A percentile compares a stretch with the other conserved stretches of the same genome.
phyloP scores from a whole-genome alignment of 2,113 vertebrate genomes.

The Alectura lathami region DNA sequence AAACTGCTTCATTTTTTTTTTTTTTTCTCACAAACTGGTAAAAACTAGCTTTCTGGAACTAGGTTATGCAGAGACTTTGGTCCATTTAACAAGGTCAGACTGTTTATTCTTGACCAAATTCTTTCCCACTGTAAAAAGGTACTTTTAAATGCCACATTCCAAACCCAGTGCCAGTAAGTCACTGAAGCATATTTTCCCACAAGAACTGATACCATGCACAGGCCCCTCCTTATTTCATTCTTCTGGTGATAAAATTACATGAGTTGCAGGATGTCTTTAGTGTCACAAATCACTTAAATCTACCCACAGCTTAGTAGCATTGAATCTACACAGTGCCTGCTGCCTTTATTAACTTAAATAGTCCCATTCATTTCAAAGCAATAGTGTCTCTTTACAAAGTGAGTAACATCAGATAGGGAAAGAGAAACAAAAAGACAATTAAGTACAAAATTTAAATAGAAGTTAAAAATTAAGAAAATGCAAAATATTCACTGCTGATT shows the following conservation, averaged over 20 bases:
- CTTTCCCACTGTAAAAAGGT: constrained; percentile 89
- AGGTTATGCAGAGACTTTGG: constrained; percentile 76
- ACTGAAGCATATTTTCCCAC: constrained; percentile 87
- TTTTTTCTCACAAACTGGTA: constrained; percentile 52
- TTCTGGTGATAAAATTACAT: constrained; percentile 57
- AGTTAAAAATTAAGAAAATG: background rate
- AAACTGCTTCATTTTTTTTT: background rate
- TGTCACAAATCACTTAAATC: constrained; percentile 34
- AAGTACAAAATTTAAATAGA: background rate
- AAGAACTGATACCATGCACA: constrained; percentile 79
- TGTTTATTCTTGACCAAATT: constrained; percentile 87
- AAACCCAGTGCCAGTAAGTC: constrained; percentile 82
- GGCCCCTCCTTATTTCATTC: constrained; percentile 71
- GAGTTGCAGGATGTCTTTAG: constrained; percentile 46
- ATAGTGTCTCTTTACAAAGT: background rate
- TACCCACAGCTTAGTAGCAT: background rate
- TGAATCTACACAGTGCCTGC: background rate
- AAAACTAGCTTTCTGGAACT: constrained; percentile 75
- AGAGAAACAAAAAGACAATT: background rate
- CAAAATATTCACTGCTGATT: background rate
- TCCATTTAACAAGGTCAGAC: constrained; percentile 84
- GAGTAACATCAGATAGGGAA: constrained; percentile 4
- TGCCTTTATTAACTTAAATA: constrained; percentile 13
- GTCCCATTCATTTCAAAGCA: constrained; percentile 12
- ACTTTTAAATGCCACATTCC: constrained; percentile 89